Conservation (phyloP, 2,797 vertebrate species). For the Microctenopoma steveboyesi region DNA sequence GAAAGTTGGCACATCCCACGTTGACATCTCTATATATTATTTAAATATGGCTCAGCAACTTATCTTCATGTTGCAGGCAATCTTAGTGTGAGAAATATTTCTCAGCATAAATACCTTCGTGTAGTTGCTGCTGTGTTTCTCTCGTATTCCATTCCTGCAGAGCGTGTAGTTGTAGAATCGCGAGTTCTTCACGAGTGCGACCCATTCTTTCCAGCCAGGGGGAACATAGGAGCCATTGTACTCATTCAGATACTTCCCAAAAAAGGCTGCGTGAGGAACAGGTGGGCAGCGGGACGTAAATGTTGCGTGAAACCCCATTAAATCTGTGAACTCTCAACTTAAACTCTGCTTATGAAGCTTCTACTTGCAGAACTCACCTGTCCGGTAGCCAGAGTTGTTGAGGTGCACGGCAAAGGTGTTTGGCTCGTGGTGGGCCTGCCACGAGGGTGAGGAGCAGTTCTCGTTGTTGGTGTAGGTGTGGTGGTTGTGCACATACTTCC, state of each 20-base stretch:
- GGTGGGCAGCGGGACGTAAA: conserved; percentile 3
- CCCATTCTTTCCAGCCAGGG: conserved; percentile 98
- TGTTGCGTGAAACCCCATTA: neutral
- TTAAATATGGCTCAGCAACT: neutral
- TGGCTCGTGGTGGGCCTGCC: conserved; percentile 94
- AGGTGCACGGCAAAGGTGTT: conserved; percentile 96
- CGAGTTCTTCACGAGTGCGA: conserved; percentile 96
- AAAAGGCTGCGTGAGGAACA: conserved; percentile 87
- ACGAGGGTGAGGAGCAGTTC: conserved; percentile 97
- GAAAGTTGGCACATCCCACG: neutral
- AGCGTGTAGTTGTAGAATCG: conserved; percentile 99
- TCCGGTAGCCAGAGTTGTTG: conserved; percentile 95
- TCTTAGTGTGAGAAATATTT: neutral
- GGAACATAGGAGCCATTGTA: conserved; percentile 98
- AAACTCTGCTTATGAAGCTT: neutral
- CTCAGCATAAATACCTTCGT: conserved; percentile 84
- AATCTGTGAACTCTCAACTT: neutral
- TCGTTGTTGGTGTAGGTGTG: conserved; percentile 99
- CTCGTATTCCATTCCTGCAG: conserved; percentile 92
- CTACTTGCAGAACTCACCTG: conserved; percentile 80
- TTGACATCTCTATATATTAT: neutral
- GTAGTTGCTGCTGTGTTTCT: conserved; percentile 93
- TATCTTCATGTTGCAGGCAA: neutral
- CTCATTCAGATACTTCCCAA: conserved; percentile 98
- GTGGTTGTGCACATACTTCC: conserved; percentile 98